Conservation (phyloP, 2,113 vertebrate genomes). For the Podocnemis expansa region DNA sequence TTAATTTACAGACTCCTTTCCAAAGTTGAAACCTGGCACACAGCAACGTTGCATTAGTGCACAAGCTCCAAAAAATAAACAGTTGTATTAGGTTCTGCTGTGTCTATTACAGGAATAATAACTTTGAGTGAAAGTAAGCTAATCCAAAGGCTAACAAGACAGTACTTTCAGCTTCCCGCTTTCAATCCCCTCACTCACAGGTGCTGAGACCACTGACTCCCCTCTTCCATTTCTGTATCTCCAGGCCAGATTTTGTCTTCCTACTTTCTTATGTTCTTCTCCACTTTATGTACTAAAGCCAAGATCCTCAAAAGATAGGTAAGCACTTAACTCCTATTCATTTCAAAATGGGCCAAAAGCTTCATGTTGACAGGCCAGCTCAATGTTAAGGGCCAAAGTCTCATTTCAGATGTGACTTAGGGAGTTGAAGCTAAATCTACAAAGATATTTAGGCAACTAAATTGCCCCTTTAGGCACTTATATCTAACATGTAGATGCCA, state of each 20-base stretch:
- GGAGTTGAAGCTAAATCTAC: background rate
- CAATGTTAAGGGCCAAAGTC: background rate
- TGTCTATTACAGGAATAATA: background rate
- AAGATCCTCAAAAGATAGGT: background rate
- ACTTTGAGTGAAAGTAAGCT: background rate
- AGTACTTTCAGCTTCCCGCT: background rate
- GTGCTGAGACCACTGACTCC: background rate
- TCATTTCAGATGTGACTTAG: background rate
- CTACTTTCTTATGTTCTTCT: background rate
- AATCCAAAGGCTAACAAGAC: background rate
- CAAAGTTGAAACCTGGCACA: background rate
- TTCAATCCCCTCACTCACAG: background rate
- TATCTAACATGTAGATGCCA: background rate
- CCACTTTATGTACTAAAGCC: background rate
- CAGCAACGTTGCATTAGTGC: background rate
- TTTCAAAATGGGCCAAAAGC: background rate
- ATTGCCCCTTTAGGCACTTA: background rate
- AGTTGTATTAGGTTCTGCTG: background rate
- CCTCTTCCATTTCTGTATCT: background rate
- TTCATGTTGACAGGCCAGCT: background rate
- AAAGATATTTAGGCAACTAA: background rate
- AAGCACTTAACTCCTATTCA: background rate
- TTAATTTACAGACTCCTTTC: background rate
- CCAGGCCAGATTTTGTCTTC: background rate
- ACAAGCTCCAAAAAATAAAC: background rate